A percentile compares a stretch with the other conserved stretches of the same genome.
Evolutionary conservation across 1,140 invertebrate species (phyloP).

Genomic region (Hylaeus volcanicus): DNA sequence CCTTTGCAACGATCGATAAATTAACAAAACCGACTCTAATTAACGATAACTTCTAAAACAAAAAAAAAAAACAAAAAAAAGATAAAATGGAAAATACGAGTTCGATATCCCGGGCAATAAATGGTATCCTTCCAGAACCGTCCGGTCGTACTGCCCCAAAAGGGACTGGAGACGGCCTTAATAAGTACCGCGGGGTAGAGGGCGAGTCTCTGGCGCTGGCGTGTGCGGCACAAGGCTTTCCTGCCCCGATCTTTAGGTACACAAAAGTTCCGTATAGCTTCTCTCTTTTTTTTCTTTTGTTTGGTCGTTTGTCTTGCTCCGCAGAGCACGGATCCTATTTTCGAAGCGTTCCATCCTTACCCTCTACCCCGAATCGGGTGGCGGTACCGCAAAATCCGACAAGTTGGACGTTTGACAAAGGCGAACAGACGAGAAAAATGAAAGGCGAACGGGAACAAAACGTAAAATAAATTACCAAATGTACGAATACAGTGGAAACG

Average conservation of each 20-base stretch:
- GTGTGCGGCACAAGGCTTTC: constrained; percentile 86
- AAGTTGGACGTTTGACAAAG: constrained; percentile 40
- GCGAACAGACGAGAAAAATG: not conserved
- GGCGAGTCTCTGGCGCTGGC: constrained; percentile 80
- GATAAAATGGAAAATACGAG: constrained; percentile 21
- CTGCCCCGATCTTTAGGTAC: constrained; percentile 80
- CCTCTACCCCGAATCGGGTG: constrained; percentile 69
- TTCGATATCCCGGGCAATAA: constrained; percentile 49
- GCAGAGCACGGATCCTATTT: constrained; percentile 61
- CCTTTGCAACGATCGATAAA: not conserved
- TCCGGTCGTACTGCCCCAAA: constrained; percentile 84
- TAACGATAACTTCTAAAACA: not conserved
- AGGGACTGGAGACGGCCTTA: constrained; percentile 77
- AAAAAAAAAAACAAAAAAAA: not conserved
- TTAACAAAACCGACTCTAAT: not conserved
- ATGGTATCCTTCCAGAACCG: constrained; percentile 81
- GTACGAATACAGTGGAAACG: not conserved
- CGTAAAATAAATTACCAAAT: not conserved
- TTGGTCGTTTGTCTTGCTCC: constrained; percentile 56
- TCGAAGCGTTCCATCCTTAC: constrained; percentile 65
- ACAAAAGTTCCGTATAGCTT: constrained; percentile 60
- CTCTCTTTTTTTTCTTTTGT: constrained; percentile 49
- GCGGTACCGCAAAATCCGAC: constrained; percentile 59
- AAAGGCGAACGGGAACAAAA: not conserved
- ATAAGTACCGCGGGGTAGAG: constrained; percentile 72